Base-by-base conservation (phyloP, 2,113 vertebrate genomes). In the Cephalopholis sonnerati region DNA sequence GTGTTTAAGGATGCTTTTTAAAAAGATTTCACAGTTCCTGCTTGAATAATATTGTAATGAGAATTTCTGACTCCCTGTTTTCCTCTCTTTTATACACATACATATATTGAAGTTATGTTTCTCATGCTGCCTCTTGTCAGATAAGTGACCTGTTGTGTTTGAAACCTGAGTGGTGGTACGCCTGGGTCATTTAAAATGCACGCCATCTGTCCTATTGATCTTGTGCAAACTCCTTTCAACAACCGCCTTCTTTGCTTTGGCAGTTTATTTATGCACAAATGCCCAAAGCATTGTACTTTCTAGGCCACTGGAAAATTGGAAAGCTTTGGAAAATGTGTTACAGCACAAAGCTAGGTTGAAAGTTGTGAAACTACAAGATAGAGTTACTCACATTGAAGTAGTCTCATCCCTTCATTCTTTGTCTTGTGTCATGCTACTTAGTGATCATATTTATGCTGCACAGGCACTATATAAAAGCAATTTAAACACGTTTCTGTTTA, bases 261-360 rank as follows among this genome's bases (percentile, higher is more conserved):
- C 77, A 64, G 39, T 69, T 74, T 36, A 17, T 83, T 92, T 70
- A 73, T 64, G 79, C 59, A 61, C 71, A 71, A 87, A 68, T 84
- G 81, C 88, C 87, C 39, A 57, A 75, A 86, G 87, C 83, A 61
- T 74, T 65, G n/a, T 69, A 54, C 51, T 81, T 90, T 90, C 74
- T 82, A 81, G 90, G 88, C 57, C 85, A 83, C 6, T 62, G 77
- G 87, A 82, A 93, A 85, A 86, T 72, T 85, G 76, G 87, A 91
- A 86, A 16, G 58, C 46, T 36, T 74, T 57, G 10, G n/a, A 74
- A 84, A 82, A 69, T 75, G 44, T 73, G 69, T 62, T 75, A 20
- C 48, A 62, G 36, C 36, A 44, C 36, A 46, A 62, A 77, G 57
- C 24, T 71, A 12, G 41, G 4, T 48, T 77, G 11, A 0, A 66